Conservation (phyloP, 2,113 vertebrate species). For the Xiphophorus couchianus region DNA sequence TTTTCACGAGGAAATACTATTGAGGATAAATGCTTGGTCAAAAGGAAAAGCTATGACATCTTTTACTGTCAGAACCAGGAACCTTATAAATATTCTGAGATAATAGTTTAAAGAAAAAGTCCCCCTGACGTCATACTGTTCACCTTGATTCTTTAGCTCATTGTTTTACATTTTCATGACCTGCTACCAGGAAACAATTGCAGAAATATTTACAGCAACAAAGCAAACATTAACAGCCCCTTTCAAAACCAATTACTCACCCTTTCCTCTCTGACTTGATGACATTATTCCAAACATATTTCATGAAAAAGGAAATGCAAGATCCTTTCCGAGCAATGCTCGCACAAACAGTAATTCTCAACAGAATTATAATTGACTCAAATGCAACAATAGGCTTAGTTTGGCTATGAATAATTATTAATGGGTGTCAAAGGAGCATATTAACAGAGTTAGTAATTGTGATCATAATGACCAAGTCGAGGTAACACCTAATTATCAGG, state of each 20-base stretch:
- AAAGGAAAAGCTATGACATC: background rate
- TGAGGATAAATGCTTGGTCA: background rate
- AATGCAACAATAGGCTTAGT: too few relatives aligned
- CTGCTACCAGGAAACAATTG: background rate
- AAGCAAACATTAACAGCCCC: background rate
- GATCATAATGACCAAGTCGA: too few relatives aligned
- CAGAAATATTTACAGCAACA: background rate
- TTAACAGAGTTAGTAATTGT: too few relatives aligned
- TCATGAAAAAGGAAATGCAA: background rate
- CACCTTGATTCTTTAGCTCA: too few relatives aligned
- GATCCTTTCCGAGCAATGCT: background rate
- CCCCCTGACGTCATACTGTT: background rate
- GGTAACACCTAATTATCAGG: too few relatives aligned
- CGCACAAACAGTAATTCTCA: too few relatives aligned
- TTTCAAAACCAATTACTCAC: background rate
- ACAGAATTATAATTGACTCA: too few relatives aligned
- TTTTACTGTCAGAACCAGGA: background rate
- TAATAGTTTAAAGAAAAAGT: background rate
- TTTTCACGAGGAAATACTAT: background rate
- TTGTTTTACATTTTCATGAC: too few relatives aligned
- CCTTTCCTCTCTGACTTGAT: slow-evolving; percentile 11
- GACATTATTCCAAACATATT: background rate
- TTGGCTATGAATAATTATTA: too few relatives aligned
- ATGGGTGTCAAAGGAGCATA: too few relatives aligned
- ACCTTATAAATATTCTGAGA: background rate